A percentile compares a stretch with the other conserved stretches of the same genome.
These are phyloP conservation scores for Caligus rogercresseyi DNA, from an alignment of 1,140 invertebrate genomes.

Conservation along the genomic window DNA sequence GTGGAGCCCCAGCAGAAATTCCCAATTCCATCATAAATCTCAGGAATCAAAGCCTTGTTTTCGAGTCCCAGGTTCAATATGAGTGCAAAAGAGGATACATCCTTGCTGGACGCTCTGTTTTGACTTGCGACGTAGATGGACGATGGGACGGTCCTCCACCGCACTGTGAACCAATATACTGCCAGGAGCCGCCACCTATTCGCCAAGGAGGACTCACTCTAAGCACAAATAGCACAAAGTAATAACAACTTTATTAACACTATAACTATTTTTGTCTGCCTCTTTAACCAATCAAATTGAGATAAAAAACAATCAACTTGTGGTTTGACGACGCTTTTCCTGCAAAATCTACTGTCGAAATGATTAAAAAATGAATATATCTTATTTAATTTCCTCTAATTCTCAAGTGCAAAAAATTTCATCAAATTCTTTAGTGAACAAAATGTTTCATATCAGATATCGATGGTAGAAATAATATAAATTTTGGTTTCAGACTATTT, in stretches of 20 bases:
- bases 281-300: no score
- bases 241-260: background rate
- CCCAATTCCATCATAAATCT: conserved; percentile 57
- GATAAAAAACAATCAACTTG: no score
- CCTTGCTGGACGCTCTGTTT: conserved; percentile 54
- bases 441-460: no score
- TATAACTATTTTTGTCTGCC: background rate
- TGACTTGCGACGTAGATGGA: conserved; percentile 78
- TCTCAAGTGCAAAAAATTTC: no score
- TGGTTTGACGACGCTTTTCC: no score
- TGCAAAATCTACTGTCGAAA: no score
- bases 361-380: no score
- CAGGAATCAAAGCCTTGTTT: conserved; percentile 61
- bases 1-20: conserved; percentile 68
- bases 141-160: conserved; percentile 84
- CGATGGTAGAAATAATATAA: no score
- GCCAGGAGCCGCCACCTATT: conserved; percentile 50
- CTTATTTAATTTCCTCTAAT: no score
- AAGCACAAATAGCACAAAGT: conserved; percentile 39
- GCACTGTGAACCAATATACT: conserved; percentile 44
- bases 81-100: conserved; percentile 61
- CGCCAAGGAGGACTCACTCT: conserved; percentile 46
- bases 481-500: no score
- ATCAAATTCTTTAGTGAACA: no score
- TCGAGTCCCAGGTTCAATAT: conserved; percentile 66